A percentile compares a stretch with the other conserved stretches of the same genome.
Evolutionary conservation across 2,113 vertebrate species (phyloP).

Genomic region (Panthera uncia): DNA sequence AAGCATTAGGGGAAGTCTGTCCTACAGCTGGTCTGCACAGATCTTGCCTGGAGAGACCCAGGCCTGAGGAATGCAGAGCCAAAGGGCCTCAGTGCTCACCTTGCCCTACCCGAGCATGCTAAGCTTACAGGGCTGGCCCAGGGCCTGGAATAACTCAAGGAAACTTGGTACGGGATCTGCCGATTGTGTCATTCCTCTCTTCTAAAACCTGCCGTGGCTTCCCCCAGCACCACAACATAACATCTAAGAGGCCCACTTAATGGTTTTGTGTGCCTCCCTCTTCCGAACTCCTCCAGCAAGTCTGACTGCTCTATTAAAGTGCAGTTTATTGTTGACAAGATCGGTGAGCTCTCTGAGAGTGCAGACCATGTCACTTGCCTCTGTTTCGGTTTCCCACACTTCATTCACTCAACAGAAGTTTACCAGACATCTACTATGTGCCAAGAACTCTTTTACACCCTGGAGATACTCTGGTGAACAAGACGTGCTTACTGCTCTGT

Average conservation of each 20-base stretch:
- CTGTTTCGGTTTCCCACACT: not conserved
- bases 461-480: not conserved
- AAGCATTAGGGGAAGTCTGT: not conserved
- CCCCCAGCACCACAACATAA: not conserved
- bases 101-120: fast-evolving
- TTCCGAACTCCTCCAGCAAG: not conserved
- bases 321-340: not conserved
- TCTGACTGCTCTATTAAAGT: not conserved
- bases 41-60: not conserved
- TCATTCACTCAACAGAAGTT: not conserved
- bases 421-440: not conserved
- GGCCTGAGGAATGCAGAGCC: not conserved
- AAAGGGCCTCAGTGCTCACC: not conserved
- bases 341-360: not conserved
- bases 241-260: not conserved
- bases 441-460: not conserved
- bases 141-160: not conserved
- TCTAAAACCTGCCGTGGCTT: not conserved
- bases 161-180: not conserved
- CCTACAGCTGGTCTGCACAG: not conserved
- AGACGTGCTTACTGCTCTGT: not conserved
- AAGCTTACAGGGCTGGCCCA: not conserved
- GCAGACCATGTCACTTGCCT: not conserved
- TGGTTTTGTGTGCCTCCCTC: not conserved
- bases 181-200: not conserved